A percentile compares a stretch with the other conserved stretches of the same genome.
These are phyloP conservation scores for Dendrocincla tyrannina DNA, from an alignment of 2,797 vertebrate genomes.

Conservation along the genomic window DNA sequence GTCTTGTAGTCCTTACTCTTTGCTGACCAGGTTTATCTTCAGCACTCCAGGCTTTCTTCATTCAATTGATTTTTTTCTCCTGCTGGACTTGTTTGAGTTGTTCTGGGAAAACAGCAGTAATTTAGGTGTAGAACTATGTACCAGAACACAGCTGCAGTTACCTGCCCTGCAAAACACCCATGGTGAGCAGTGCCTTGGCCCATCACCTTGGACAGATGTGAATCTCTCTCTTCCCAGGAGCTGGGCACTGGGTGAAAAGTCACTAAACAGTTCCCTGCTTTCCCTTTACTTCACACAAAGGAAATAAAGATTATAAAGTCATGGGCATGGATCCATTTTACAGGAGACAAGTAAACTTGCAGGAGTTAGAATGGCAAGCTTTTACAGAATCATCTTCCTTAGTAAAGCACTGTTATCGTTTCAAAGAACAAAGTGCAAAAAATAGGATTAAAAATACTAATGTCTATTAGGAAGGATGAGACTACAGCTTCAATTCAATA, in stretches of 20 bases:
- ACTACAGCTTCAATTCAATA: not conserved
- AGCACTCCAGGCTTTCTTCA: not conserved
- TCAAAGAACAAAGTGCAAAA: not conserved
- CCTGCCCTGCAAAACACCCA: not conserved
- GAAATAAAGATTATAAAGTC: not conserved
- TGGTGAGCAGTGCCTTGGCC: not conserved
- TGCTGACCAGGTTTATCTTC: not conserved
- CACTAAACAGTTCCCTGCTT: not conserved
- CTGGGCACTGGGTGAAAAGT: not conserved
- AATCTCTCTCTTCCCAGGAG: not conserved
- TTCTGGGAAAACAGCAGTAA: not conserved
- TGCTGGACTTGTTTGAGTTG: not conserved
- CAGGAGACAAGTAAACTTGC: not conserved
- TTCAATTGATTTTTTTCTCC: not conserved
- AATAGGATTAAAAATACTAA: not conserved
- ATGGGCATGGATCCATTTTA: not conserved
- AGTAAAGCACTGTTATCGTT: not conserved
- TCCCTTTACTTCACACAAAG: not conserved
- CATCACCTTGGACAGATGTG: not conserved
- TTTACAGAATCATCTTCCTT: not conserved
- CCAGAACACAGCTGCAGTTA: not conserved
- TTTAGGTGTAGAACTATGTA: not conserved
- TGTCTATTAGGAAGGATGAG: not conserved
- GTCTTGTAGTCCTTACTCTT: not conserved
- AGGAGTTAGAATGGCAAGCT: not conserved